Evolutionary conservation across 2,113 vertebrate species (phyloP).

Genomic region (Centropus bengalensis): DNA sequence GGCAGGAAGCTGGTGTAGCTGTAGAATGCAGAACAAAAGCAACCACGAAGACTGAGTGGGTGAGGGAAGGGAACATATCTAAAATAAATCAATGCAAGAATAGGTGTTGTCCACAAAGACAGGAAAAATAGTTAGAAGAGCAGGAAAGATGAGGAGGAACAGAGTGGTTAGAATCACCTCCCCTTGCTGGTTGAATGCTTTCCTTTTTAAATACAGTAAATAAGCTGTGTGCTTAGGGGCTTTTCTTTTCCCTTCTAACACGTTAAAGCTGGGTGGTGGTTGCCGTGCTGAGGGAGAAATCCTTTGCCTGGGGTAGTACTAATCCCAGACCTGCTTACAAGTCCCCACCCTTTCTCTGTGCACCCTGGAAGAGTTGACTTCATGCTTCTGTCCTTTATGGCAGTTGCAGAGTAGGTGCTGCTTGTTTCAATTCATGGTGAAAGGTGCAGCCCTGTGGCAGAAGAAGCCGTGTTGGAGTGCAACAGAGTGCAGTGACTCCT

Average conservation of each 20-base stretch:
- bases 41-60: neutral
- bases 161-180: neutral
- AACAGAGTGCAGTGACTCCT: neutral
- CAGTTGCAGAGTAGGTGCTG: neutral
- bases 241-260: neutral
- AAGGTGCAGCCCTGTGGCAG: neutral
- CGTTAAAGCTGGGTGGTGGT: neutral
- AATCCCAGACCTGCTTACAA: neutral
- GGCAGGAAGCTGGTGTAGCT: neutral
- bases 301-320: neutral
- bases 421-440: neutral
- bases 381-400: neutral
- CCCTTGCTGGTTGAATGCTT: neutral
- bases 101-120: neutral
- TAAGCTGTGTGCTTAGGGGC: neutral
- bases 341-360: neutral
- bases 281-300: neutral
- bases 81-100: neutral
- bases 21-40: neutral
- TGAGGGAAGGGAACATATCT: neutral
- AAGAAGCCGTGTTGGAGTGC: neutral
- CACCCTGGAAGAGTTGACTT: neutral
- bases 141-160: neutral
- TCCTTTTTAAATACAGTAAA: neutral
- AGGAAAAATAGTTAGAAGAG: neutral